Conservation (phyloP, 2,888 invertebrate species). For the Dorcus hopei region DNA sequence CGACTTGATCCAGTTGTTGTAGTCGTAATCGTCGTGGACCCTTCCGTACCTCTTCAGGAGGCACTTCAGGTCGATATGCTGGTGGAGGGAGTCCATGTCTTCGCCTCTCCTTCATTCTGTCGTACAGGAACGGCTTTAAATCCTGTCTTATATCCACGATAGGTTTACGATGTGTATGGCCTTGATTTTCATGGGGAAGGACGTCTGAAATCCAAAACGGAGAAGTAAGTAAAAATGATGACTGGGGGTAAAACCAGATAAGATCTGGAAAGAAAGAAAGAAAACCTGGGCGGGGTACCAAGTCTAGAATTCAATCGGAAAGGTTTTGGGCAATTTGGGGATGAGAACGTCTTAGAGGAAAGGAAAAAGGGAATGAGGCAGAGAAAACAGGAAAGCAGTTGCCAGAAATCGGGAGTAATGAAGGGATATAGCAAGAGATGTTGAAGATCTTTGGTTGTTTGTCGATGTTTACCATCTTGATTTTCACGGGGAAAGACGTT, state of each 20-base stretch:
- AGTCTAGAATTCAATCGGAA: no score
- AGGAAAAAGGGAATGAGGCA: no score
- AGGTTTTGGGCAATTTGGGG: no score
- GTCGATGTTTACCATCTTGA: constrained; percentile 29
- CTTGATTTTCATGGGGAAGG: constrained; percentile 70
- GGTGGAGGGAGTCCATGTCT: constrained; percentile 69
- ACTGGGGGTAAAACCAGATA: no score
- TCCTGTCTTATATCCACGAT: constrained; percentile 78
- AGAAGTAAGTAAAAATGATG: no score
- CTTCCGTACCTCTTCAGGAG: constrained; percentile 66
- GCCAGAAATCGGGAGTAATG: no score
- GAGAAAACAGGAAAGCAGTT: no score
- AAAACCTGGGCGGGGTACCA: no score
- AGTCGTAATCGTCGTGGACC: constrained; percentile 66
- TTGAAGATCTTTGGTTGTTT: no score
- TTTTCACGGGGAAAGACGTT: constrained; percentile 67
- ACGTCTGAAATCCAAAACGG: constrained; percentile 53
- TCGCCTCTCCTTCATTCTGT: constrained; percentile 61
- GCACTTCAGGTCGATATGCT: constrained; percentile 66
- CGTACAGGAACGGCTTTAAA: constrained; percentile 73
- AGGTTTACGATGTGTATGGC: constrained; percentile 78
- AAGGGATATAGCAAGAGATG: no score
- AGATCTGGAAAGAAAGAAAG: no score
- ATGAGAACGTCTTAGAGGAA: no score
- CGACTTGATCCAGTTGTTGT: constrained; percentile 70